A percentile compares a stretch with the other conserved stretches of the same genome.
phyloP scores from a whole-genome alignment of 23 tunicate genomes.

The Ascidia mentula region DNA sequence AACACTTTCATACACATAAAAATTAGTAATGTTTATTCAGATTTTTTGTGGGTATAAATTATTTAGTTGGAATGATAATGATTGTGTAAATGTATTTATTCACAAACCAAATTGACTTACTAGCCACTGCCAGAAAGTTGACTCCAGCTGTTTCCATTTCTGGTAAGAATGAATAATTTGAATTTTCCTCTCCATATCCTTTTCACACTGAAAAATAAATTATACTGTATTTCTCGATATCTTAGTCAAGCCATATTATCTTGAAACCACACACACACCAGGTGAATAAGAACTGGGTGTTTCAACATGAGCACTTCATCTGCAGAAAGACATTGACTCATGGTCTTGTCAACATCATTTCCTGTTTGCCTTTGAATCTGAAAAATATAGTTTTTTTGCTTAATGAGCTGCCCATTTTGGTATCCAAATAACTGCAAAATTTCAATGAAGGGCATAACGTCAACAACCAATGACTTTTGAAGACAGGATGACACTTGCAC shows the following conservation, averaged over 20 bases:
- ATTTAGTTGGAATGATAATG: too few relatives aligned
- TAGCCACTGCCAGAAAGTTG: constrained; percentile 66
- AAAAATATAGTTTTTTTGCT: too few relatives aligned
- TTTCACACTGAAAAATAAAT: constrained; percentile 33
- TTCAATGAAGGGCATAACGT: not conserved
- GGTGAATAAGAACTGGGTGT: not conserved
- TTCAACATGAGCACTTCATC: not conserved
- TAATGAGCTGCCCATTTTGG: too few relatives aligned
- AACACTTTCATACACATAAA: too few relatives aligned
- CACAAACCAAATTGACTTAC: too few relatives aligned
- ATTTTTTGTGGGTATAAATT: too few relatives aligned
- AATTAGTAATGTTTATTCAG: too few relatives aligned
- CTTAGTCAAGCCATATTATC: too few relatives aligned
- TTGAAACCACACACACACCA: too few relatives aligned
- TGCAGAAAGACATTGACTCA: not conserved
- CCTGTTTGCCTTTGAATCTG: not conserved
- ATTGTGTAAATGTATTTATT: too few relatives aligned
- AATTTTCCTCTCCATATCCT: constrained; percentile 36
- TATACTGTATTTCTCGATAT: not conserved
- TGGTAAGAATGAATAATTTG: constrained; percentile 40
- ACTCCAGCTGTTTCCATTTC: constrained; percentile 44
- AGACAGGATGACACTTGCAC: too few relatives aligned
- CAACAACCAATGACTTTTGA: too few relatives aligned
- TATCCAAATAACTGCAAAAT: not conserved
- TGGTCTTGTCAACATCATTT: not conserved